These are phyloP conservation scores for Globodera ellingtonae DNA, from an alignment of 1,140 invertebrate genomes.

Conservation along the genomic window DNA sequence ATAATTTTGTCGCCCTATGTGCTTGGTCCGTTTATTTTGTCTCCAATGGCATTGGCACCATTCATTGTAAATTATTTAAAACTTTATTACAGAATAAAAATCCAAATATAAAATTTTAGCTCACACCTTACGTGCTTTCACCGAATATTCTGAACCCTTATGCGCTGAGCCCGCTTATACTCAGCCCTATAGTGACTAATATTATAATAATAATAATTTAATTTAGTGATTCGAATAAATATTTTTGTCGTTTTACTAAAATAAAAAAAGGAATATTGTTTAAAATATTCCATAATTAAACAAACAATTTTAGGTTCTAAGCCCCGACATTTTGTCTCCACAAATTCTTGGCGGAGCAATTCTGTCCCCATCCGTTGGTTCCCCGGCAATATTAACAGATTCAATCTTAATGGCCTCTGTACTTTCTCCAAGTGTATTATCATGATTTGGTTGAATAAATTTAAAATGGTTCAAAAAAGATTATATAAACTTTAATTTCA, in stretches of 20 bases:
- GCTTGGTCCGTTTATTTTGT: conserved; percentile 38
- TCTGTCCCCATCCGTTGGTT: conserved; percentile 48
- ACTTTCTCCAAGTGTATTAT: conserved; percentile 59
- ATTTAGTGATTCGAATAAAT: no score
- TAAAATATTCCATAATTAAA: neutral
- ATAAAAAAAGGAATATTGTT: no score
- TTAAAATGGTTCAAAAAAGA: no score
- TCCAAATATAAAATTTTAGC: conserved; percentile 22
- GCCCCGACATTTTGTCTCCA: conserved; percentile 47
- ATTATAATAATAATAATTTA: no score
- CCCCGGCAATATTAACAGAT: conserved; percentile 59
- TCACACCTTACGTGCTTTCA: conserved; percentile 54
- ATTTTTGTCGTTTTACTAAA: no score
- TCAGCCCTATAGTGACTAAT: conserved; percentile 42
- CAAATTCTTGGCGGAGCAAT: conserved; percentile 41
- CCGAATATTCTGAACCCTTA: conserved; percentile 61
- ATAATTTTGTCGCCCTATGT: conserved; percentile 46
- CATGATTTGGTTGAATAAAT: conserved; percentile 26
- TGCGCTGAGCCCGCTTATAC: conserved; percentile 49
- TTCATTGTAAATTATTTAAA: conserved; percentile 45
- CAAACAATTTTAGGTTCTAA: conserved; percentile 37
- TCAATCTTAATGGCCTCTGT: conserved; percentile 51
- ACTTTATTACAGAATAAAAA: neutral
- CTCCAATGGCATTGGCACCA: conserved; percentile 56
- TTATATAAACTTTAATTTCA: no score